A percentile compares a stretch with the other conserved stretches of the same genome.
These are phyloP conservation scores for Psettodes erumei DNA, from an alignment of 2,113 vertebrate species.

Conservation along the genomic window DNA sequence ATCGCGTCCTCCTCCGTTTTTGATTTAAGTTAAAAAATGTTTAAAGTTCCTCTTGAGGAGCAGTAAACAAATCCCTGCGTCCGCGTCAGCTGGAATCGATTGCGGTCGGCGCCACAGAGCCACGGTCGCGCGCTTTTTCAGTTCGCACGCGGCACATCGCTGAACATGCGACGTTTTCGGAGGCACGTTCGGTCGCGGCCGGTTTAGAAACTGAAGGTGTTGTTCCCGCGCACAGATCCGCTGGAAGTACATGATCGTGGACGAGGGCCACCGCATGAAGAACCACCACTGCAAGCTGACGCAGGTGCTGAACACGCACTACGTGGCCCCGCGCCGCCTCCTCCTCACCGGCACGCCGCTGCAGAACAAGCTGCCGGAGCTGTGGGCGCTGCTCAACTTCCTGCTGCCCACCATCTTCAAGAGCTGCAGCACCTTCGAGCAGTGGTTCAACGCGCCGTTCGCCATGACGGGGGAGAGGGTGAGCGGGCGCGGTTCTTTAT, in stretches of 20 bases:
- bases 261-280: constrained; percentile 99
- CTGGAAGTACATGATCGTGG: constrained; percentile 99
- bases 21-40: no score
- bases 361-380: constrained; percentile 97
- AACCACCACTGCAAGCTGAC: constrained; percentile 99
- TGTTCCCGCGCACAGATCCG: constrained; percentile 87
- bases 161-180: no score
- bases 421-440: constrained; percentile 98
- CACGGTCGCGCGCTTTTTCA: no score
- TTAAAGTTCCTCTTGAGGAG: no score
- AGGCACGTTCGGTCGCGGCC: no score
- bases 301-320: constrained; percentile 97
- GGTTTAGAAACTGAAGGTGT: no score
- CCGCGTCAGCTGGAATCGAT: no score
- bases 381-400: constrained; percentile 98
- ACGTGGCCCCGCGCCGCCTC: constrained; percentile 94
- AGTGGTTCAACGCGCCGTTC: constrained; percentile 99
- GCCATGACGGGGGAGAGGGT: constrained; percentile 98
- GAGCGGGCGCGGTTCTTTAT: neutral
- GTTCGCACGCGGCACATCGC: no score
- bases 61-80: no score
- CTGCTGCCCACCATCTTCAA: constrained; percentile 98
- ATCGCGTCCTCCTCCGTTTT: no score
- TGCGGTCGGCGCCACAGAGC: no score
- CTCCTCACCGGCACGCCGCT: constrained; percentile 94